A percentile compares a stretch with the other conserved stretches of the same genome.
Evolutionary conservation across 2,888 invertebrate genomes (phyloP).

Genomic region (Herminia tarsipennalis): DNA sequence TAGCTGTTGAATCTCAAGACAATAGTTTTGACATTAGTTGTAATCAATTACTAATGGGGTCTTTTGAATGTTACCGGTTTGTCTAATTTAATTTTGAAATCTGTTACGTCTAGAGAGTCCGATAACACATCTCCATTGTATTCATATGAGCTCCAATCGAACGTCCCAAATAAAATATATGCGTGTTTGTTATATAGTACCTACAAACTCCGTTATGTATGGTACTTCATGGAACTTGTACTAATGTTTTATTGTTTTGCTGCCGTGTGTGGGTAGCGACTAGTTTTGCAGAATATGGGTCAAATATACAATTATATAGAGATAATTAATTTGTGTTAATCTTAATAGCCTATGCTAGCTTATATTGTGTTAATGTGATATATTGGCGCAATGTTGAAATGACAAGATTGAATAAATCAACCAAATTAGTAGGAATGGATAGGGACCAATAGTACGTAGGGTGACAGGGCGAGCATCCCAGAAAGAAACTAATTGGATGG

Average conservation of each 20-base stretch:
- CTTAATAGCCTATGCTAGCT: background rate
- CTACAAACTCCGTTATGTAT: conserved; percentile 49
- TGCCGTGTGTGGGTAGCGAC: conserved; percentile 56
- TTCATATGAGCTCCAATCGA: conserved; percentile 68
- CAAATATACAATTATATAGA: conserved; percentile 41
- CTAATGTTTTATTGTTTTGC: conserved; percentile 67
- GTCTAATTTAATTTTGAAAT: conserved; percentile 49
- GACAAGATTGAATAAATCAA: too few species aligned
- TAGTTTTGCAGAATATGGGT: conserved; percentile 52
- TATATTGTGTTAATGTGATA: too few species aligned
- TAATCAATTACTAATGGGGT: conserved; percentile 17
- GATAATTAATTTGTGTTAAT: conserved; percentile 12
- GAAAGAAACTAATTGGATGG: too few species aligned
- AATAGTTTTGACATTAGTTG: background rate
- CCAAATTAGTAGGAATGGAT: too few species aligned
- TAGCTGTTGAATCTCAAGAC: background rate
- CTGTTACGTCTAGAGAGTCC: conserved; percentile 40
- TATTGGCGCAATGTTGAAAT: too few species aligned
- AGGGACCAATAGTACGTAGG: too few species aligned
- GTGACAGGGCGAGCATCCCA: too few species aligned
- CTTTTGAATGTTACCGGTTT: conserved; percentile 46
- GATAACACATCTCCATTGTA: conserved; percentile 69
- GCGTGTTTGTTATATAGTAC: conserved; percentile 51
- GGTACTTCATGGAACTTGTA: conserved; percentile 50
- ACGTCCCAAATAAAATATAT: conserved; percentile 55